Conservation (phyloP, 2,797 vertebrate species). For the Adrianichthys oophorus region DNA sequence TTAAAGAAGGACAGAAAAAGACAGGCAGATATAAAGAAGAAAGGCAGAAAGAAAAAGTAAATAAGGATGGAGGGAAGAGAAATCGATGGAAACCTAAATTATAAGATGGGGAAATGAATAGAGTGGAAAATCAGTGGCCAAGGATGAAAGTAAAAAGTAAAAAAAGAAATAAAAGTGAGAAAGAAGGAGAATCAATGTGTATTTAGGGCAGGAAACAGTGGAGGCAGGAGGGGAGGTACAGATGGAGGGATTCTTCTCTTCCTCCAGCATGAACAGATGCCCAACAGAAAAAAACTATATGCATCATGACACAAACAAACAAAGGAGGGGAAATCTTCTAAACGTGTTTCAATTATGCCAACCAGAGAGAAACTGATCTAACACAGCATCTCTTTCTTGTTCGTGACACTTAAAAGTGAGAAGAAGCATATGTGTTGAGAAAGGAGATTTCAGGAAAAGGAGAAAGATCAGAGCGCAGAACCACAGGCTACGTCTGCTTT, state of each 20-base stretch:
- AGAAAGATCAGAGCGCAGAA: conserved; percentile 45
- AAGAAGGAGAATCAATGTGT: conserved; percentile 9
- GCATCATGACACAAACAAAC: conserved; percentile 12
- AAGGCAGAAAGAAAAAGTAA: conserved; percentile 6
- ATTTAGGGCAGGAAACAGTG: conserved; percentile 49
- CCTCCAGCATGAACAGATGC: conserved; percentile 60
- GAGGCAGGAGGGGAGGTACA: conserved; percentile 33
- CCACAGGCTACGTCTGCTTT: conserved; percentile 40
- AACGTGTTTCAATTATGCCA: conserved; percentile 20
- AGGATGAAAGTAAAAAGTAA: conserved; percentile 1
- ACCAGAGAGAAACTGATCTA: conserved; percentile 4
- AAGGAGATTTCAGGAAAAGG: conserved; percentile 26
- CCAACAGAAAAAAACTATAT: conserved; percentile 27
- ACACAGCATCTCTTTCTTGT: background rate
- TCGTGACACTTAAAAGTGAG: conserved; percentile 18
- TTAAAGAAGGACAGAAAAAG: conserved; percentile 5
- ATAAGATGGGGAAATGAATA: background rate
- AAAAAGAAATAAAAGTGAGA: conserved; percentile 2
- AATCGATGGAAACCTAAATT: background rate
- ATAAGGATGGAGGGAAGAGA: conserved; percentile 3
- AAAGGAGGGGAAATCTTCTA: conserved; percentile 6
- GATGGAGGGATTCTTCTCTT: conserved; percentile 48
- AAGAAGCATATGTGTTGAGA: conserved; percentile 11
- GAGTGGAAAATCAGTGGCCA: conserved; percentile 8
- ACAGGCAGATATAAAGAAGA: conserved; percentile 7